Percentiles rank a stretch among this genome's conserved stretches.
phyloP scores from a whole-genome alignment of 37 sponge, comb jelly and placozoan genomes.

The Ianthella basta region DNA sequence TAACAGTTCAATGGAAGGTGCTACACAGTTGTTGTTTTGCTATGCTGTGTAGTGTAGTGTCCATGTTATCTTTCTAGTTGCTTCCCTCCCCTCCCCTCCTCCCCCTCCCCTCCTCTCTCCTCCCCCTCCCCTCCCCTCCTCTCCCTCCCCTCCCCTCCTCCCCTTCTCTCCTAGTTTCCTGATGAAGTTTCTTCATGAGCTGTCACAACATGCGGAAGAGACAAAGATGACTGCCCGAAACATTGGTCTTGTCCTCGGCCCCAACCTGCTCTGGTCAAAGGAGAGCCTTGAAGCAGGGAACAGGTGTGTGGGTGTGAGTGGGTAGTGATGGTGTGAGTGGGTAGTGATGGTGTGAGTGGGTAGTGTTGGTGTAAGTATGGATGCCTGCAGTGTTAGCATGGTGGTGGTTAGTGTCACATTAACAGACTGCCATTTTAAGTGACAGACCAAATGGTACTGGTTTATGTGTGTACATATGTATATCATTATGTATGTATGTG shows the following conservation, averaged over 20 bases:
- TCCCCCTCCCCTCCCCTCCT: background rate
- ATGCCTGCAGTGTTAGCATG: too few relatives aligned
- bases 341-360: too few relatives aligned
- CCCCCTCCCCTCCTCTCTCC: background rate
- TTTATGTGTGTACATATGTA: too few relatives aligned
- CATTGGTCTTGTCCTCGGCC: constrained; percentile 91
- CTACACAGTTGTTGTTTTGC: too few relatives aligned
- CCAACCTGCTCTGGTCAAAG: constrained; percentile 87
- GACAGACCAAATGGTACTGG: too few relatives aligned
- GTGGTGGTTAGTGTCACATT: too few relatives aligned
- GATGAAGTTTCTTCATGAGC: constrained; percentile 70
- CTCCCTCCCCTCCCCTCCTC: background rate
- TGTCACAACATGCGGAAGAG: constrained; percentile 58
- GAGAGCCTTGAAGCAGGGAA: background rate
- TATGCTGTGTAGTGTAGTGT: too few relatives aligned
- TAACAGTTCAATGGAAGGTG: too few relatives aligned
- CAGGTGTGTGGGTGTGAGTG: background rate
- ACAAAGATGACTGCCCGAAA: constrained; percentile 84
- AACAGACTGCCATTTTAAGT: too few relatives aligned
- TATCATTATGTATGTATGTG: too few relatives aligned
- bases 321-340: background rate
- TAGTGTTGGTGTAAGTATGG: too few relatives aligned
- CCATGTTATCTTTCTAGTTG: background rate
- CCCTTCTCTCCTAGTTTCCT: constrained; percentile 52
- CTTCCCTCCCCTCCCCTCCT: background rate